Evolutionary conservation across 1,140 invertebrate species (phyloP), one percentile per base, ranked within the genome.

Genomic region (Drosophila santomea): DNA sequence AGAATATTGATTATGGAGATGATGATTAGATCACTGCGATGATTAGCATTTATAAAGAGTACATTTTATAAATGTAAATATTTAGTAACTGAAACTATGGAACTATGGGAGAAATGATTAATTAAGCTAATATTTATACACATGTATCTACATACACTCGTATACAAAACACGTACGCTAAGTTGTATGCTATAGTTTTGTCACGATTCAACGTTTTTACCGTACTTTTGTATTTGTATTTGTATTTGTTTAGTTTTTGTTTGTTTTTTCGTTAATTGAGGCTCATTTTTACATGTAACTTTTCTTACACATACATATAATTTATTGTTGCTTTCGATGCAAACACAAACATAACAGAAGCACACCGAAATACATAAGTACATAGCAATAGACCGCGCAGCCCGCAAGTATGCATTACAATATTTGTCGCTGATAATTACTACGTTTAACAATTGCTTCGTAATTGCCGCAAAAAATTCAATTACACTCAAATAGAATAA

Each of bases 11-110:
- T 51, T 61, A 51, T 3, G 12, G 2, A 48, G 23, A 32, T 62
- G 58, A 43, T 41, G 28, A 54, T 32, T 32, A 54, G 55, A 55
- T 58, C 51, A 73, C 32, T 44, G 20, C 39, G 66, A 51, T 55
- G 56, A 36, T 69, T 36, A 25, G 78, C 78, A 80, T 80, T 78
- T 78, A 82, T 77, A 82, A 54, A 54, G 56, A 63, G 54, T 89
- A 82, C 83, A 89, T 86, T 86, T 86, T 83, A 86, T 86, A 86
- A 86, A 86, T 89, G 83, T 88, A 82, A 67, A 64, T 75, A 75
- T 47, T 41, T 54, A 48, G 54, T 59, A 76, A 76, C 80, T 75
- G 45, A 69, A 74, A 68, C 48, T 72, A 60, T 73, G 74, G 69
- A 86, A 88, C 83, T 74, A 85, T 74, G 58, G 77, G 78, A 79